Evolutionary conservation across 2,888 invertebrate genomes (phyloP), one percentile per base, ranked within the genome.

Genomic region (Pseudococcus longispinus): DNA sequence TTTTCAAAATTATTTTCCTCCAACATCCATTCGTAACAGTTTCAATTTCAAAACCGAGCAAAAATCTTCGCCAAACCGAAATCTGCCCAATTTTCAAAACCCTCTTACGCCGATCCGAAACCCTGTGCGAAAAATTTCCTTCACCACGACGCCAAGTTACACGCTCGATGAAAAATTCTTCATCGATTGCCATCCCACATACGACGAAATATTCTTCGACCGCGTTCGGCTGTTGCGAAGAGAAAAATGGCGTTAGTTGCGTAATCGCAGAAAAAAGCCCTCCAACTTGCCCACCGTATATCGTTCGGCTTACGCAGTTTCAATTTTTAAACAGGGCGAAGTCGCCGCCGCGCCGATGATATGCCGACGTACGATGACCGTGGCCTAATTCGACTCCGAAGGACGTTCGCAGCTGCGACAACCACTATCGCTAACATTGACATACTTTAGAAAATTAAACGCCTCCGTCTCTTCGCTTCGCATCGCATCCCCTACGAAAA

Each of bases 391-490:
- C 70, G 70, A 13, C 37, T 42, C 23, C 85, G 85, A 85, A 85
- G 85, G 65, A 85, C 85, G 83, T 51, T 51, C 26, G 23, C 46
- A 83, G 55, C 83, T 74, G 37, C 83, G 83, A 83, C 55, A 83
- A 51, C 83, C 74, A 44, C 46, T 83, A 55, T 29, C 60, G 85
- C 85, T 85, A 85, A 85, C 85, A 85, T 85, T 85, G 85, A 85
- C 85, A 85, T 65, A 85, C 85, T 85, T 83, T 51, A 51, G 29
- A 60, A 37, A 60, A 85, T 70, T 85, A 29, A 55, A 13, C 85
- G 32, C 70, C 37, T 32, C 84, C 20, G 42, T 37, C n/a, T 51
- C 55, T 55, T 29, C 44, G 42, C 20, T 42, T 37, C n/a, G n/a
- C 55, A 32, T 29, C 44, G 42, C 65, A 60, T 65, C 55, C 65